Evolutionary conservation across 1,140 invertebrate species (phyloP).

Genomic region (Hycleus phaleratus): DNA sequence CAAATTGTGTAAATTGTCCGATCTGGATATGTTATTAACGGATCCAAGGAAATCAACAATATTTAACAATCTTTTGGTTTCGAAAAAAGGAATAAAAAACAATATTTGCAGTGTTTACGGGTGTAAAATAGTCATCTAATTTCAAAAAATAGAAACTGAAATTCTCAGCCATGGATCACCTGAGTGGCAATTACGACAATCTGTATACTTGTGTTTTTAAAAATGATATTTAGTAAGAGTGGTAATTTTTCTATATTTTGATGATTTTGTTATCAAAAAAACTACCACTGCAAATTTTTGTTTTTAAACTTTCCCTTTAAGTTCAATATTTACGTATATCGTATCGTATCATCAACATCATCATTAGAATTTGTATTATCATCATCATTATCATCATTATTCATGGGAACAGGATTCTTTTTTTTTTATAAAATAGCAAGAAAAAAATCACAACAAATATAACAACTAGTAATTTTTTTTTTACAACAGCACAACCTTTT

Average conservation of each 20-base stretch:
- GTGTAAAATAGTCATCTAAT: too few species aligned
- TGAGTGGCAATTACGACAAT: slow-evolving; percentile 38
- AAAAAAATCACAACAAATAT: slow-evolving; percentile 39
- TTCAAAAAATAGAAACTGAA: not conserved
- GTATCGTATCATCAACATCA: slow-evolving; percentile 20
- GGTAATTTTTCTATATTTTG: too few species aligned
- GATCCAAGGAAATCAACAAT: too few species aligned
- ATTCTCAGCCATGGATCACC: slow-evolving; percentile 33
- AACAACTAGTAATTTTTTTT: slow-evolving; percentile 34
- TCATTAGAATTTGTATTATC: too few species aligned
- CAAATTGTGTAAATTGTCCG: too few species aligned
- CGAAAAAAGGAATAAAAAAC: not conserved
- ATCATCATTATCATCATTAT: slow-evolving; percentile 6
- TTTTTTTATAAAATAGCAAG: slow-evolving; percentile 32
- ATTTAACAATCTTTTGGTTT: too few species aligned
- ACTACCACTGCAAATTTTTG: too few species aligned
- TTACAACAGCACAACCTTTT: slow-evolving; percentile 39
- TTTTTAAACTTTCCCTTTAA: slow-evolving; percentile 26
- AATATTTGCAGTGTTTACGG: too few species aligned
- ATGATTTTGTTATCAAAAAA: too few species aligned
- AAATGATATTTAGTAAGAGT: slow-evolving; percentile 22
- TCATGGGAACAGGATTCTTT: slow-evolving; percentile 28
- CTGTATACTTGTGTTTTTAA: slow-evolving; percentile 40
- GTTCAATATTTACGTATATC: slow-evolving; percentile 39
- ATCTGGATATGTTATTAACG: too few species aligned